These are phyloP conservation scores for Dasyurus viverrinus DNA, from an alignment of 2,113 vertebrate species.

Conservation along the genomic window DNA sequence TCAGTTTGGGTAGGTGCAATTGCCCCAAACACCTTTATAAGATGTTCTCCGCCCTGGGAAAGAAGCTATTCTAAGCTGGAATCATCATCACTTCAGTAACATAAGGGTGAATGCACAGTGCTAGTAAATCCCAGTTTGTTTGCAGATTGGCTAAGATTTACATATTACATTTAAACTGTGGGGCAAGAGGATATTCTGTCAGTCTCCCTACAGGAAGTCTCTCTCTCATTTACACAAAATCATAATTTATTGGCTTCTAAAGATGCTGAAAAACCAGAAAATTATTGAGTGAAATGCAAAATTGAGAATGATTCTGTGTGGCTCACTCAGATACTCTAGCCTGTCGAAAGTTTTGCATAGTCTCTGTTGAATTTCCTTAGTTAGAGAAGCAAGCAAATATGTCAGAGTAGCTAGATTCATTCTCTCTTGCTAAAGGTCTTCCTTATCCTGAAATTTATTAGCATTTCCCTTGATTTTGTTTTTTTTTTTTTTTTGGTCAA, in stretches of 20 bases:
- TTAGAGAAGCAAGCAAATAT: background rate
- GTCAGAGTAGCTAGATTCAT: background rate
- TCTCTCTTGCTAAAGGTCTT: background rate
- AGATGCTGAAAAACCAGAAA: background rate
- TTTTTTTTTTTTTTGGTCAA: constrained; percentile 18
- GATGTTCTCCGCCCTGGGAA: background rate
- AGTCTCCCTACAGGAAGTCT: background rate
- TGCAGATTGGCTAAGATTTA: constrained; percentile 23
- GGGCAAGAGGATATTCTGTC: background rate
- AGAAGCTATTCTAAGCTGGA: background rate
- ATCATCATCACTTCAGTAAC: background rate
- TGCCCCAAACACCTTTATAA: background rate
- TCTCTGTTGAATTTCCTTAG: background rate
- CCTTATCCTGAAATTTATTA: background rate
- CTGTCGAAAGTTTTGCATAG: background rate
- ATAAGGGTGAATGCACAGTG: background rate
- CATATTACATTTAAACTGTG: constrained; percentile 19
- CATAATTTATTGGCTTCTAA: background rate
- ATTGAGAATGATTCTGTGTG: background rate
- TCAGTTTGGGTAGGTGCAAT: too few species aligned
- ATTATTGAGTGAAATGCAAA: background rate
- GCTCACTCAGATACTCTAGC: background rate
- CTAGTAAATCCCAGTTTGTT: background rate
- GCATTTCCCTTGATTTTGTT: background rate
- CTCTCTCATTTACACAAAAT: constrained; percentile 1